Base-by-base conservation (phyloP, 1,140 invertebrate species). In the Coelopa frigida region DNA sequence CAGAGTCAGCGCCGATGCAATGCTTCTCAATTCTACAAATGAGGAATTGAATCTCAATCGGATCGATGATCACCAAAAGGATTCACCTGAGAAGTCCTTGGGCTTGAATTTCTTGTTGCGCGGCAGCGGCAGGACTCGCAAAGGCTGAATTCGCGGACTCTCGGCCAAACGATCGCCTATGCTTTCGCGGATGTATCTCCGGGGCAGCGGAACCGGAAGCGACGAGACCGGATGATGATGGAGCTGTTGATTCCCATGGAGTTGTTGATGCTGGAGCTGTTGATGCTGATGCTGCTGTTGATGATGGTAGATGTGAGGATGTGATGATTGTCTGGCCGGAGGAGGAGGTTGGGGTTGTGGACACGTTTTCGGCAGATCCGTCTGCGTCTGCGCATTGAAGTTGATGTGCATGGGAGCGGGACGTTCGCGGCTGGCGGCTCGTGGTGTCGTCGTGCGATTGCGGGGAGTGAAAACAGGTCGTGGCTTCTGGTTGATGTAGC, bases 401-500 rank as follows among this genome's bases (percentile, higher is more conserved):
- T n/a, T n/a, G n/a, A n/a, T n/a, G n/a, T n/a, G n/a, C 11, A 37
- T 27, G 7, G 32, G 24, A 5, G 44, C 22, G 0, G 44, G 35
- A 27, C 21, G 37, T n/a, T n/a, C n/a, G n/a, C n/a, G n/a, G 31
- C 10, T 23, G 15, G 39, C 26, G 11, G 29, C 27, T 8, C 32
- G 24, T 4, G 44, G 22, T 0, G 44, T 26, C 29, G 24, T 46
- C 3, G 37, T 36, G 10, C 37, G n/a, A 29, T 46, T 46, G 5
- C 44, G 35, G n/a, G 44, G 44, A 20, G 44, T 46, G 22, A 46
- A 46, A 29, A 46, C 26, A 3, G 35, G 35, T 18, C 44, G 44
- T 4, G 23, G 33, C 18, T 46, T 46, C 12, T 44, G 27, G 11
- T 44, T 44, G 12, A 29, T 23, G 36, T 46, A 36, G 22, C 44